A percentile compares a stretch with the other conserved stretches of the same genome.
These are phyloP conservation scores for Forbesichthys papilliferus DNA, from an alignment of 2,113 vertebrate species.

Conservation along the genomic window DNA sequence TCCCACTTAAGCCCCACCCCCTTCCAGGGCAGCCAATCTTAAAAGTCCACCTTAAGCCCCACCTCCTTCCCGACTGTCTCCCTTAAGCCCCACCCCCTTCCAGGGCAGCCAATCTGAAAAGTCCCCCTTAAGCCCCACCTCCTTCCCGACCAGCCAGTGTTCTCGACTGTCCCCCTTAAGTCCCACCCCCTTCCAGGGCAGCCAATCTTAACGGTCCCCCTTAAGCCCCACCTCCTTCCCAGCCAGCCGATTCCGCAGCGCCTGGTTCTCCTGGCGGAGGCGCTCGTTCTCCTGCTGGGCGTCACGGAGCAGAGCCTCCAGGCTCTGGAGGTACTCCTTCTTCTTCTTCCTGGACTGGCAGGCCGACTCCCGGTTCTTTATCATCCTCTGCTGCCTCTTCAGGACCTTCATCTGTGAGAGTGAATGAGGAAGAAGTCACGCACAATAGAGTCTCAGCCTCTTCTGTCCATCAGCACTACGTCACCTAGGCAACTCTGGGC, in stretches of 20 bases:
- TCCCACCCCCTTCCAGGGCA: neutral
- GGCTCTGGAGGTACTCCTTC: constrained; percentile 90
- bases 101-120: no score
- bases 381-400: constrained; percentile 93
- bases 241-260: constrained; percentile 82
- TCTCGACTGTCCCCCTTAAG: neutral
- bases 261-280: constrained; percentile 83
- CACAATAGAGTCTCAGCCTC: no score
- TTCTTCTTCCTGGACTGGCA: constrained; percentile 92
- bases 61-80: constrained; percentile 63
- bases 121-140: constrained; percentile 51
- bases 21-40: neutral
- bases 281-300: constrained; percentile 85
- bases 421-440: no score
- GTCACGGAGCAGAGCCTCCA: constrained; percentile 83
- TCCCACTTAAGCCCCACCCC: neutral
- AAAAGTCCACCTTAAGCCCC: neutral
- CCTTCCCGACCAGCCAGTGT: constrained; percentile 40
- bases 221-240: constrained; percentile 65
- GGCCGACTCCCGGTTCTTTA: constrained; percentile 90
- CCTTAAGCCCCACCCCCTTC: neutral
- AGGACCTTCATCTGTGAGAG: constrained; percentile 83
- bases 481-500: no score
- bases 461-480: no score
- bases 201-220: neutral